Evolutionary conservation across 2,888 invertebrate species (phyloP).

Genomic region (Zaprionus obscuricornis): DNA sequence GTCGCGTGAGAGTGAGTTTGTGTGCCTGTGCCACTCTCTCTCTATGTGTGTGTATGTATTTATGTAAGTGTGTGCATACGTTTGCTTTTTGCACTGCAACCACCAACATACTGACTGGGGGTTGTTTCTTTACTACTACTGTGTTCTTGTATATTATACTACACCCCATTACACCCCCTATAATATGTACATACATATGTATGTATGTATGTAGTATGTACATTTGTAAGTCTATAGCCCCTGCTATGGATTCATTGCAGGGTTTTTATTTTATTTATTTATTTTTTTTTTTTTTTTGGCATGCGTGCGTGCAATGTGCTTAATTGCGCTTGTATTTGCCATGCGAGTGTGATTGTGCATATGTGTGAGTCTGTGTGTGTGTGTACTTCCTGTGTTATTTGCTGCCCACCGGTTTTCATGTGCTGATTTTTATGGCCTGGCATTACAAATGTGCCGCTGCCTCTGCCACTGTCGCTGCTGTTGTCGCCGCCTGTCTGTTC

Average conservation of each 20-base stretch:
- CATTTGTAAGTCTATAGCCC: no score
- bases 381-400: constrained; percentile 49
- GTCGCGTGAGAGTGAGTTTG: no score
- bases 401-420: constrained; percentile 56
- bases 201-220: no score
- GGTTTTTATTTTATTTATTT: constrained; percentile 16
- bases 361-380: neutral
- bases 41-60: no score
- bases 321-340: constrained; percentile 65
- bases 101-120: constrained; percentile 56
- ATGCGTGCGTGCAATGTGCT: constrained; percentile 57
- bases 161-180: constrained; percentile 62
- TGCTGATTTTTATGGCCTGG: constrained; percentile 63
- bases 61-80: neutral
- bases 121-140: constrained; percentile 55
- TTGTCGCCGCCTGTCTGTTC: constrained; percentile 49
- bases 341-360: constrained; percentile 17
- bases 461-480: constrained; percentile 18
- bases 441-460: constrained; percentile 49
- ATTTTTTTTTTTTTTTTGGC: constrained; percentile 35
- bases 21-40: no score
- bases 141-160: no score
- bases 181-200: no score
- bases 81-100: constrained; percentile 54
- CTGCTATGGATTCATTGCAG: constrained; percentile 11